A percentile compares a stretch with the other conserved stretches of the same genome.
Evolutionary conservation across 2,797 vertebrate genomes (phyloP).

Genomic region (Chelonia mydas): DNA sequence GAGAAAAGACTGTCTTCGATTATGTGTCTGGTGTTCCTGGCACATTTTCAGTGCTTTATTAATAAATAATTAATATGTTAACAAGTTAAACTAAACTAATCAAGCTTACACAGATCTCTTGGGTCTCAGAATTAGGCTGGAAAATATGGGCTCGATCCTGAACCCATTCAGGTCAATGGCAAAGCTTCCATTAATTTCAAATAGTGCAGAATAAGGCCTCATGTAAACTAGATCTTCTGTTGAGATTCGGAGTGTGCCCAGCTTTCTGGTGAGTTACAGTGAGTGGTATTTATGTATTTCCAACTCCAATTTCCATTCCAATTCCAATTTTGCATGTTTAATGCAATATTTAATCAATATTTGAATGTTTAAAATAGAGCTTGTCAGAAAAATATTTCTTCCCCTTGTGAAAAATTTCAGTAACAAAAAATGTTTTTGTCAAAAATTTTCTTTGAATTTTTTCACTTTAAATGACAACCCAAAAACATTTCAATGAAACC

Average conservation of each 20-base stretch:
- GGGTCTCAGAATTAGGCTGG: not conserved
- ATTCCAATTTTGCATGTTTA: no score
- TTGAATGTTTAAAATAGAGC: not conserved
- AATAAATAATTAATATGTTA: not conserved
- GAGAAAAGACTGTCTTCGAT: not conserved
- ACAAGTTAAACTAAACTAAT: not conserved
- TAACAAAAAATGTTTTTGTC: not conserved
- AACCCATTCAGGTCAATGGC: not conserved
- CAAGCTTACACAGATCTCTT: not conserved
- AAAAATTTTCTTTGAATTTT: not conserved
- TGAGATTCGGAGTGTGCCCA: not conserved
- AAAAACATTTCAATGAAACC: not conserved
- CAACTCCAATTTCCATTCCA: not conserved
- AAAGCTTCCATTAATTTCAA: not conserved
- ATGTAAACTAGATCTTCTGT: not conserved
- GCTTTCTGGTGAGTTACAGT: not conserved
- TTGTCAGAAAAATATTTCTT: not conserved
- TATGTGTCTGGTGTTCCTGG: no score
- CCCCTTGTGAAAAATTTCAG: not conserved
- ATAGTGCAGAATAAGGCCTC: not conserved
- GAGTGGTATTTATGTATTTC: not conserved
- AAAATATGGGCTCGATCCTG: not conserved
- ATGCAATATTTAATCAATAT: no score
- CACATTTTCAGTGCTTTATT: fast-evolving
- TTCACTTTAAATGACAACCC: no score